Evolutionary conservation across 2,888 invertebrate species (phyloP), one percentile per base, ranked within the genome.

Genomic region (Cerastoderma edule): DNA sequence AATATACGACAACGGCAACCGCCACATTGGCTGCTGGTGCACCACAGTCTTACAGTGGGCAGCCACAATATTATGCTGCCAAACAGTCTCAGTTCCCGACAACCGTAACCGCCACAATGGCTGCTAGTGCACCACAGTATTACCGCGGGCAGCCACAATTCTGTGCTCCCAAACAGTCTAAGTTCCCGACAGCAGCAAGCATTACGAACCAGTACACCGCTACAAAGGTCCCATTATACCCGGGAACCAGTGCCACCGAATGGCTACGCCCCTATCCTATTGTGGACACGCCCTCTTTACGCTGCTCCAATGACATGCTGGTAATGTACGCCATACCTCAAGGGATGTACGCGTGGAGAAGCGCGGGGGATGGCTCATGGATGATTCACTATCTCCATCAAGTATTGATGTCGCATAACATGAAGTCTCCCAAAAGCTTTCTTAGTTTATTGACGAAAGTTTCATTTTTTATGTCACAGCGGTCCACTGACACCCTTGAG

Each of bases 311-410:
- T 56, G 82, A 82, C 50, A 75, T 76, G 72, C 60, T 82, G 0
- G 76, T 82, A 10, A 72, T 82, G 73, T 82, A 71, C 33, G 82
- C 78, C 24, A 77, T 78, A n/a, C 82, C 82, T 0, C 74, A 77
- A 19, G 75, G 76, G 4, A 67, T 64, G 64, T 82, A 69, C 46
- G 82, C 82, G 0, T 82, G 80, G 80, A 75, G 82, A 28, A 76
- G 70, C 65, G 71, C 72, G 16, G 53, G 46, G 10, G 79, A 78
- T 22, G 82, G 83, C 8, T 80, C 81, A 0, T 75, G 79, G 75
- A 81, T 82, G 82, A 72, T 82, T 24, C 50, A 73, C 66, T 78
- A 81, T 57, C 53, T 81, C 8, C 67, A 78, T 48, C 57, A 74
- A 66, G 69, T 73, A 6, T 24, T 81, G 2, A 78, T 78, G 75